Base-by-base conservation (phyloP, 30 jellyfish, hydroid and myxozoan species). In the Aurelia coerulea region DNA sequence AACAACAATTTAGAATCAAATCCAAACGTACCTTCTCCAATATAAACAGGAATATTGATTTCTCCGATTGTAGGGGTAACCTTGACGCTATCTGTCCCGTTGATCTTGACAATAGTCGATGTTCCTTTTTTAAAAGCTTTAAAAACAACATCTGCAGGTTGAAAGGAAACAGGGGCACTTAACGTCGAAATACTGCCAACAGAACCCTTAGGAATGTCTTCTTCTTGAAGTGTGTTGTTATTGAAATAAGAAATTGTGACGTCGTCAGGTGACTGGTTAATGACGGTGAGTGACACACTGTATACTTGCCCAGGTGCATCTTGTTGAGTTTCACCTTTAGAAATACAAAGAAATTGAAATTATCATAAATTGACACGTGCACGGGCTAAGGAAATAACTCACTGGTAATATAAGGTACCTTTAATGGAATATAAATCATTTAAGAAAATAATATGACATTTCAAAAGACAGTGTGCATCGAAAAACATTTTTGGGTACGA, bases 111-210 rank as follows among this genome's bases (percentile, higher is more conserved):
- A 62, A 76, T 87, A 3, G 69, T 75, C 5, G 18, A 53, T 0
- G 95, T 83, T 51, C 95, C 95, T 85, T 74, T 62, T 67, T 85
- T 54, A 41, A 68, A 85, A 10, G 95, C 90, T 29, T 64, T 65
- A 46, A 85, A 68, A 35, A 34, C 76, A 29, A 85, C 16, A 31
- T 63, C 68, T 15, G 17, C 62, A 1, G 95, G 95, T 34, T 42
- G 76, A 46, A 46, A 13, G 56, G 5, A 46, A 46, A 46, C 56
- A 4, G 56, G 56, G 56, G 14, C 56, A 19, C 35, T 58, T 11
- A 60, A 23, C 74, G 73, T 76, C n/a, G 95, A 31, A 33, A 72
- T 13, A 34, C 78, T 69, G 35, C 59, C 62, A 12, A 78, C 85
- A 11, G 90, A 51, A 33, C 32, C 19, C 76, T 58, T 68, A 14